A percentile compares a stretch with the other conserved stretches of the same genome.
Conservation (phyloP, 2,797 vertebrate species). For the Sciurus carolinensis region DNA sequence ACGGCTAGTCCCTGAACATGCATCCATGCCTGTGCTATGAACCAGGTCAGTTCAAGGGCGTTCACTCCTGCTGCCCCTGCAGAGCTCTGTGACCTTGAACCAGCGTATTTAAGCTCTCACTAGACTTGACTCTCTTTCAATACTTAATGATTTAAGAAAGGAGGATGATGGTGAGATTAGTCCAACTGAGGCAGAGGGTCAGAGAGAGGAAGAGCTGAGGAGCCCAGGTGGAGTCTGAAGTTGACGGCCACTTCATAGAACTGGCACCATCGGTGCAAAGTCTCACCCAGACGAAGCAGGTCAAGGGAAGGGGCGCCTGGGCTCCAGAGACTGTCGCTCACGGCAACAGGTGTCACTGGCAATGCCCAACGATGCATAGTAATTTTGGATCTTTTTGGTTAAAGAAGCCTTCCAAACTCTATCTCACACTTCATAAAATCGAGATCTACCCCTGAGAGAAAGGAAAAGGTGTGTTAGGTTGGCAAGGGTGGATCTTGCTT, state of each 20-base stretch:
- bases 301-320: not conserved
- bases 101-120: not conserved
- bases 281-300: not conserved
- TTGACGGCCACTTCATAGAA: not conserved
- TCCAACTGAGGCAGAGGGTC: not conserved
- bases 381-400: not conserved
- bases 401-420: not conserved
- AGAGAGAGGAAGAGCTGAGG: not conserved
- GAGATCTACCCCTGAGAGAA: not conserved
- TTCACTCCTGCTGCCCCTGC: not conserved
- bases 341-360: not conserved
- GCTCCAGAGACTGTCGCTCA: not conserved
- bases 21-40: not conserved
- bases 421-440: not conserved
- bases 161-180: not conserved
- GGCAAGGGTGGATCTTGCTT: not conserved
- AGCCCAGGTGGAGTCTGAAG: not conserved
- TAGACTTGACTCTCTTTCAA: not conserved
- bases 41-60: not conserved
- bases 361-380: too few species aligned
- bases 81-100: not conserved
- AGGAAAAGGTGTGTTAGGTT: not conserved
- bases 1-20: not conserved
- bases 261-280: not conserved
- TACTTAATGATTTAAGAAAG: not conserved